phyloP scores from a whole-genome alignment of 2,888 invertebrate genomes.

The Busseola fusca region DNA sequence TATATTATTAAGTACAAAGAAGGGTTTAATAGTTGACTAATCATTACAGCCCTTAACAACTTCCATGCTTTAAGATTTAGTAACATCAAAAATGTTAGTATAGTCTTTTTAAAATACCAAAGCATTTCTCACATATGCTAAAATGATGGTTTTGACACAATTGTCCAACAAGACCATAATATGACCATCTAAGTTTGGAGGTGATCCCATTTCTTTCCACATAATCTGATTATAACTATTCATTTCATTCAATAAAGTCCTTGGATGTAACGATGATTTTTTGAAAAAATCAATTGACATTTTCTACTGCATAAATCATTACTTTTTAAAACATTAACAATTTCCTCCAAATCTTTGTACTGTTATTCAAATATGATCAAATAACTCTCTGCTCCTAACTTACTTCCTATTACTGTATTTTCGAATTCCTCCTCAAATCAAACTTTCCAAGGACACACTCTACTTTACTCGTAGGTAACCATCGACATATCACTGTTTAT shows the following conservation, averaged over 20 bases:
- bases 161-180: constrained; percentile 16
- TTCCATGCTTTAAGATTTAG: constrained; percentile 3
- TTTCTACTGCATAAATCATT: constrained; percentile 23
- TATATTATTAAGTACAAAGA: constrained; percentile 40
- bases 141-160: constrained; percentile 14
- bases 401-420: constrained; percentile 62
- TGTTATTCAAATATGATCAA: constrained; percentile 30
- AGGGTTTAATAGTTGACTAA: constrained; percentile 20
- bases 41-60: constrained; percentile 10
- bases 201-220: constrained; percentile 55
- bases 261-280: constrained; percentile 48
- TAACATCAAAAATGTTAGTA: constrained; percentile 31
- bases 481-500: constrained; percentile 62
- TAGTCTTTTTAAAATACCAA: neutral
- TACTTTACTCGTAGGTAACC: constrained; percentile 46
- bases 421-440: constrained; percentile 48
- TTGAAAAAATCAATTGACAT: constrained; percentile 57
- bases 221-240: constrained; percentile 56
- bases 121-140: neutral
- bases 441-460: constrained; percentile 50
- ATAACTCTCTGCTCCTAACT: constrained; percentile 28
- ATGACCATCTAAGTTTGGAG: constrained; percentile 42
- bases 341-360: constrained; percentile 29
- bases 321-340: constrained; percentile 51
- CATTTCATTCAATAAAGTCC: constrained; percentile 54